Base-by-base conservation (phyloP, 2,113 vertebrate species). In the Chlorodrepanis virens region DNA sequence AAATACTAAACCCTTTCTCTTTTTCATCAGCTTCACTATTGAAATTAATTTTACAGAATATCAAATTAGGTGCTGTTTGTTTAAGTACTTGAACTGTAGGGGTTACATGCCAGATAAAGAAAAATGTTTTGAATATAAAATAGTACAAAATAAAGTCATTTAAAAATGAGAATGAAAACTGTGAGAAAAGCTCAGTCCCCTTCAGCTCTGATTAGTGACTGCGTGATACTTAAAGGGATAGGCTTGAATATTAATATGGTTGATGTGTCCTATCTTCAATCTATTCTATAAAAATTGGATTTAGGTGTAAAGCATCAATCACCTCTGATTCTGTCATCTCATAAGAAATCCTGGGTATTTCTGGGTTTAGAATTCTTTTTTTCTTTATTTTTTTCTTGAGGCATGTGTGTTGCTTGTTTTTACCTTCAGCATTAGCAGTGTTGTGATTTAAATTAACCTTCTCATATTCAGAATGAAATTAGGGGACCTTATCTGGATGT, bases 171-270 rank as follows among this genome's bases (percentile, higher is more conserved):
- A 93, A 90, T 83, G 76, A 90, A 89, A 83, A 68, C 59, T 83
- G 79, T 88, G 79, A 90, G 93, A 71, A 92, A 83, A 95, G 56
- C 92, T 93, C 60, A 60, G 71, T 87, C 59, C 50, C 92, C 82
- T 95, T 95, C 87, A 96, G 75, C 92, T 94, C 90, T 94, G 88
- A 96, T 96, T 94, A 96, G 87, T 86, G 68, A 70, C 90, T 94
- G 52, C 1, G 1, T 92, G 88, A 78, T 86, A 80, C 60, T 88
- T 96, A 86, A 83, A 92, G 52, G 60, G 39, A 29, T 86, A 93
- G 90, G 64, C 85, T 74, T 78, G 90, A 96, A 96, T 97, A 93
- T 86, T 96, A 95, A 95, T 90, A 56, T 53, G 35, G 65, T 59
- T 80, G 59, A 69, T 93, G 11, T 81, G 47, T 93, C 27, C 79